Evolutionary conservation across 2,113 vertebrate species (phyloP).

Genomic region (Pongo pygmaeus): DNA sequence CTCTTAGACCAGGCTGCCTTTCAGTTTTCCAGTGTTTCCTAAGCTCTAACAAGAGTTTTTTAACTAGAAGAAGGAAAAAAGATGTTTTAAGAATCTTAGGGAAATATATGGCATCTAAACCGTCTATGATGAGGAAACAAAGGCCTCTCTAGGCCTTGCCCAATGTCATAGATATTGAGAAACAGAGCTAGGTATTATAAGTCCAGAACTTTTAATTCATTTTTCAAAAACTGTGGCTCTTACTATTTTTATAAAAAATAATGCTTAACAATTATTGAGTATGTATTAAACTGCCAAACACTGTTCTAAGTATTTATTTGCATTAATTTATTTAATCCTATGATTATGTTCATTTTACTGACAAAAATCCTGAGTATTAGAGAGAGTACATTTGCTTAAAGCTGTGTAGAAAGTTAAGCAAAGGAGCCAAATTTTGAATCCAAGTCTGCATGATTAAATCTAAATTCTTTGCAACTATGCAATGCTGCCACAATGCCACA

Average conservation of each 20-base stretch:
- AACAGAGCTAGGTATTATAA: not conserved
- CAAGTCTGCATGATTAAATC: not conserved
- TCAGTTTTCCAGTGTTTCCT: not conserved
- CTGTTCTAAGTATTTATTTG: not conserved
- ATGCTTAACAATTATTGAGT: not conserved
- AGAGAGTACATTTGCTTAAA: not conserved
- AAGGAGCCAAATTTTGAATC: constrained; percentile 32
- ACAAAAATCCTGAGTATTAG: not conserved
- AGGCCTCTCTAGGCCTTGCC: not conserved
- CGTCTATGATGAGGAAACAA: not conserved
- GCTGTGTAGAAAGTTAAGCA: not conserved
- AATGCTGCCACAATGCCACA: not conserved
- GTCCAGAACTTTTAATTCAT: not conserved
- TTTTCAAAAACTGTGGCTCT: not conserved
- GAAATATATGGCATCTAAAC: not conserved
- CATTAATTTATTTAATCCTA: constrained; percentile 15
- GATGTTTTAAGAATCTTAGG: not conserved
- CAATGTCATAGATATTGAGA: constrained; percentile 24
- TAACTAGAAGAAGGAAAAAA: not conserved
- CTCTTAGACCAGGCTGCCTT: not conserved
- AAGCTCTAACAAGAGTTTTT: not conserved
- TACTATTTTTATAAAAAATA: constrained; percentile 12
- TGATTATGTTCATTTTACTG: constrained; percentile 21
- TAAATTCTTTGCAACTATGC: not conserved
- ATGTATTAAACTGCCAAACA: not conserved